Evolutionary conservation across 2,888 invertebrate species (phyloP), one percentile per base, ranked within the genome.

Genomic region (Stenchaetothrips biformis): DNA sequence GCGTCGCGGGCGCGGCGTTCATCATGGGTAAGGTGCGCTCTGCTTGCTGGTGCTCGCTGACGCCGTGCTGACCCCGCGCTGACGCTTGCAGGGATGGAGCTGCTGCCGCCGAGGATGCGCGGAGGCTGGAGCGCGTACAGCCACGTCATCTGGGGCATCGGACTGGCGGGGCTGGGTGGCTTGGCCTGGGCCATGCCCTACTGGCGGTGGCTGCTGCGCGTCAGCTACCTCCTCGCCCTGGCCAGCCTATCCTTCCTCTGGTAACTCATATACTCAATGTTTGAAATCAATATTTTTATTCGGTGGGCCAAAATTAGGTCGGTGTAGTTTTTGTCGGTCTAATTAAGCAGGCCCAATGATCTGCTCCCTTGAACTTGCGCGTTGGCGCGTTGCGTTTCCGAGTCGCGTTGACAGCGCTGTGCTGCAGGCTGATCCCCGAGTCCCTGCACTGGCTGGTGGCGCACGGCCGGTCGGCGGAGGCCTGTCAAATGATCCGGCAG

Each of bases 21-120:
- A 92, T 95, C 83, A 87, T 93, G 81, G 93, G 93, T 91, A 87
- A 86, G n/a, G n/a, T n/a, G n/a, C n/a, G n/a, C n/a, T n/a, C n/a
- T n/a, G n/a, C n/a, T n/a, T n/a, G 78, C 78, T 79, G 77, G 11
- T 78, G n/a, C 37, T 37, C 37, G 4, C 37, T 37, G 37, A 37
- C 37, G 37, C 37, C 37, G 37, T 37, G 37, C 37, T 37, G 37
- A 37, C 37, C 2, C 37, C 37, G 37, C 4, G 37, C 37, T 37
- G 37, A 2, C 62, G 21, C 67, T 11, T 80, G 18, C 80, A 84
- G 85, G 84, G 25, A 84, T 86, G 84, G 86, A 86, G 80, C 83
- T 85, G 77, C 85, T 86, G 82, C 85, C 85, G 8, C 84, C 84
- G 49, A 82, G 82, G 3, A 83, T 83, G 18, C 83, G 85, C 18